A percentile compares a stretch with the other conserved stretches of the same genome.
Evolutionary conservation across 2,888 invertebrate genomes (phyloP).

Genomic region (Drosophila formosana): DNA sequence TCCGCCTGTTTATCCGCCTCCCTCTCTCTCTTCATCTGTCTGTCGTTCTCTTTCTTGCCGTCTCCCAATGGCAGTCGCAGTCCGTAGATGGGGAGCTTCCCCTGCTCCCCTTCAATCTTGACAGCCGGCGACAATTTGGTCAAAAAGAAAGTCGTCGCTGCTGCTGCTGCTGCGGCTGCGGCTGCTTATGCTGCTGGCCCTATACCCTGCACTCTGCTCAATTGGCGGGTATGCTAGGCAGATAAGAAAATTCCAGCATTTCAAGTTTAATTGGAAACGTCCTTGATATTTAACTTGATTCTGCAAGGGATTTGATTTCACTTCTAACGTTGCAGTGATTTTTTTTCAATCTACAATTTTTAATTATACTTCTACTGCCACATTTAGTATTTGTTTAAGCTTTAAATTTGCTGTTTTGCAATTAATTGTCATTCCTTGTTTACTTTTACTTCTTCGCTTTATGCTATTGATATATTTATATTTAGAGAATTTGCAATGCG

Average conservation of each 20-base stretch:
- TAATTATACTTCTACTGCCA: too few species aligned
- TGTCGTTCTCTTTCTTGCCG: background rate
- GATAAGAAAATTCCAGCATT: too few species aligned
- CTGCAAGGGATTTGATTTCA: background rate
- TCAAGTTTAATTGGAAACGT: too few species aligned
- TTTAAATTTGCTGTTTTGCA: too few species aligned
- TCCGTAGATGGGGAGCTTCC: slow-evolving; percentile 47
- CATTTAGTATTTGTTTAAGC: too few species aligned
- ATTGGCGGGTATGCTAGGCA: background rate
- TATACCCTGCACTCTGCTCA: slow-evolving; percentile 27
- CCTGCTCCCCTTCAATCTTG: slow-evolving; percentile 46
- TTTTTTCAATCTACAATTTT: background rate
- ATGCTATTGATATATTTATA: too few species aligned
- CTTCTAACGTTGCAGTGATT: background rate
- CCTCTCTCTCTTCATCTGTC: slow-evolving; percentile 6
- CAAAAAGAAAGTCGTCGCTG: slow-evolving; percentile 74
- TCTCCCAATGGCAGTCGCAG: slow-evolving; percentile 17
- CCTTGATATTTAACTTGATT: too few species aligned
- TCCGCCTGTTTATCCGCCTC: slow-evolving; percentile 8
- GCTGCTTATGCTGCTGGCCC: background rate
- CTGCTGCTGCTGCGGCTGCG: slow-evolving; percentile 2
- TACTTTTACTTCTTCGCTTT: too few species aligned
- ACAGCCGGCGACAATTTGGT: slow-evolving; percentile 69
- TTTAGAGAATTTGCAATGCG: too few species aligned
- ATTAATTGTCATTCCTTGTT: too few species aligned